phyloP scores from a whole-genome alignment of 2,113 vertebrate species.

The Balaenoptera acutorostrata region DNA sequence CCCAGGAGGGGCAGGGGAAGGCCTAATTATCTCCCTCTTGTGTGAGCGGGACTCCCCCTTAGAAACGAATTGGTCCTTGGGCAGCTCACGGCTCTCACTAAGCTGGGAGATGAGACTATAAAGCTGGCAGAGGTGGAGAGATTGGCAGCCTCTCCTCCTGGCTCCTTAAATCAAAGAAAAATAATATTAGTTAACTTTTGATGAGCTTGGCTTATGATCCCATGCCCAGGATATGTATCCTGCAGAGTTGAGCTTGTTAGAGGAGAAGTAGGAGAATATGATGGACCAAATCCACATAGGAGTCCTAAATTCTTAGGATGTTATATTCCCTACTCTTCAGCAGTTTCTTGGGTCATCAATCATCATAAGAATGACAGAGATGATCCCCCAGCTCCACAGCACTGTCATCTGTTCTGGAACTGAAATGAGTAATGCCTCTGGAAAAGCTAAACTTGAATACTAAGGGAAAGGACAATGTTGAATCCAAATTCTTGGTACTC shows the following conservation, averaged over 20 bases:
- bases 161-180: slow-evolving; percentile 57
- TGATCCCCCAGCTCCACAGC: not conserved
- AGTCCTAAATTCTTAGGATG: not conserved
- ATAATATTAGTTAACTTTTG: slow-evolving; percentile 58
- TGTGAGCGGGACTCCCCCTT: not conserved
- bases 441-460: not conserved
- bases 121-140: not conserved
- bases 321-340: not conserved
- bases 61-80: not conserved
- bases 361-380: not conserved
- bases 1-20: not conserved
- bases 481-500: not conserved
- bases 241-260: slow-evolving; percentile 25
- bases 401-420: not conserved
- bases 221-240: not conserved
- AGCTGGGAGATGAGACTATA: slow-evolving; percentile 39
- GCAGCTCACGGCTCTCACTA: not conserved
- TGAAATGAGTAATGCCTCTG: not conserved
- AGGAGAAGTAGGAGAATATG: not conserved
- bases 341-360: not conserved
- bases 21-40: slow-evolving; percentile 31
- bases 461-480: not conserved
- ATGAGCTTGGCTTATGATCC: slow-evolving; percentile 43
- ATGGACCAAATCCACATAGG: rapidly evolving
- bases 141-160: slow-evolving; percentile 49